Evolutionary conservation across 2,888 invertebrate genomes (phyloP).

Genomic region (Pseudanteris insignis): DNA sequence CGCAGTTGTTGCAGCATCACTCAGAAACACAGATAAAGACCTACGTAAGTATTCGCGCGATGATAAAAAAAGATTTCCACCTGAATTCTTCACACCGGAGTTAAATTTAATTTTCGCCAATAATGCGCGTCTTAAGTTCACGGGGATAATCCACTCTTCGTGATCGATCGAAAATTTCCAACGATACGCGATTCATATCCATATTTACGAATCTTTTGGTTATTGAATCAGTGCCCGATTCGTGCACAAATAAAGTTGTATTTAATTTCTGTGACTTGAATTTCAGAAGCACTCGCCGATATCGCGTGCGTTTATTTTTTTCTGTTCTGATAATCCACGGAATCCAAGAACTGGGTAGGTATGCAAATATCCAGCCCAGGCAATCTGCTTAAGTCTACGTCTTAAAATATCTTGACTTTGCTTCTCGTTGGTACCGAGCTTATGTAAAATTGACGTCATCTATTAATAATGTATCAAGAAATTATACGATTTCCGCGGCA

Average conservation of each 20-base stretch:
- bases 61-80: no score
- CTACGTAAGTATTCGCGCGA: constrained; percentile 28
- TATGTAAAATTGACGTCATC: constrained; percentile 60
- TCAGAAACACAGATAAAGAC: constrained; percentile 38
- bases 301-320: constrained; percentile 25
- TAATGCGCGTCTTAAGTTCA: no score
- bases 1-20: constrained; percentile 29
- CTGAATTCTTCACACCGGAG: no score
- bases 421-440: constrained; percentile 49
- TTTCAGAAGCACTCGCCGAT: constrained; percentile 17
- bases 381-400: constrained; percentile 62
- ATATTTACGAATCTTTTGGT: background rate
- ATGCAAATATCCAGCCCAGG: constrained; percentile 59
- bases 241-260: constrained; percentile 3
- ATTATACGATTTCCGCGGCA: constrained; percentile 54
- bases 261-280: constrained; percentile 15
- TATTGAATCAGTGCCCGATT: constrained; percentile 1
- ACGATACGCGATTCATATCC: background rate
- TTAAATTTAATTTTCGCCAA: no score
- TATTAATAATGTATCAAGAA: constrained; percentile 65
- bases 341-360: constrained; percentile 43
- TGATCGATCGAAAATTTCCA: no score
- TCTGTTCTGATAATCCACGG: constrained; percentile 33
- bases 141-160: no score
- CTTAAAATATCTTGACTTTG: constrained; percentile 55